Base-by-base conservation (phyloP, 1,140 invertebrate genomes). In the Saxidomus purpurata region DNA sequence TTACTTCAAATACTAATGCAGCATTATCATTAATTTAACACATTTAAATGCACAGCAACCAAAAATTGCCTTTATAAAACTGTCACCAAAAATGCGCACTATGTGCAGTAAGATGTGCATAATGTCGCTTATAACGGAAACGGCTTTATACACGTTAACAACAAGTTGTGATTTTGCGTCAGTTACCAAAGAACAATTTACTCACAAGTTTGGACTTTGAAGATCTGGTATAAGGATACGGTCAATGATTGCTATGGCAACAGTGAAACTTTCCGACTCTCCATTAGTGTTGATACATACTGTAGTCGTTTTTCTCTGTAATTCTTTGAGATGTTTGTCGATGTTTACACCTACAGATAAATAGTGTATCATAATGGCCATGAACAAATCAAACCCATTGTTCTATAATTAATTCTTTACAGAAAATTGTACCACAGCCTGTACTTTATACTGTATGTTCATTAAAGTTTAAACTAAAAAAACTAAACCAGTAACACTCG, bases 171-270 rank as follows among this genome's bases (percentile, higher is more conserved):
- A n/a, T n/a, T n/a, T n/a, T n/a, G n/a, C n/a, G n/a, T n/a, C n/a
- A n/a, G n/a, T n/a, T n/a, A n/a, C n/a, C n/a, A 67, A 11, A 67
- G 3, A 67, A 31, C 34, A 67, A 28, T 31, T 11, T 34, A 67
- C 71, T 77, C 79, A 87, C 86, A 87, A 36, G 19, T 63, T 17
- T 25, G 59, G 76, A 43, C 74, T 80, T 19, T 87, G n/a, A 9
- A 87, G 28, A 22, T 87, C 86, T 34, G 86, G 86, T 40, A 90
- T 63, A 25, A 77, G 28, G 1, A 90, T 90, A 17, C 71, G 49
- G 49, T 87, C 71, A 17, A 90, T 67, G 9, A 90, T 47, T 63
- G 67, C 79, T 8, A 90, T 49, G n/a, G 80, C 81, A 19, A 87
- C 79, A 0, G 76, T 74, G 49, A 90, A 82, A 19, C 84, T 87